Evolutionary conservation across 2,888 invertebrate genomes (phyloP), one percentile per base, ranked within the genome.

Genomic region (Imbricaverruca yamaguchii): DNA sequence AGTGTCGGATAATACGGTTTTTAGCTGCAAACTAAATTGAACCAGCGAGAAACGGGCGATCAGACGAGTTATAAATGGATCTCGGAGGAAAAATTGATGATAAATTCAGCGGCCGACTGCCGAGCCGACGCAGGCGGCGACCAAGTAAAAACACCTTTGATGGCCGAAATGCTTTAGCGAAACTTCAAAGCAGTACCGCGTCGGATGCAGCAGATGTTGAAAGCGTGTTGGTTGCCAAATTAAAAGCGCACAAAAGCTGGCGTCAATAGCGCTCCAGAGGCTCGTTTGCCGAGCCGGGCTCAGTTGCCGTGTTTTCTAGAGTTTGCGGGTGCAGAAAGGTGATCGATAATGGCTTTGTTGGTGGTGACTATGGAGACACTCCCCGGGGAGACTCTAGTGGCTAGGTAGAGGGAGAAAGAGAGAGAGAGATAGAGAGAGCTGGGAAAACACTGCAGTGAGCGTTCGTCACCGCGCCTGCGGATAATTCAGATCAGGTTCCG

Each of bases 11-110:
- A 74, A 74, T 74, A 74, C 55, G 74, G 53, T 74, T 74, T 74
- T 74, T 74, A 53, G 74, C 55, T 74, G 74, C 53, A 74, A 74
- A 53, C 74, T 74, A 74, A 74, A 74, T 74, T 74, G 74, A 74
- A 74, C 53, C 74, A 18, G 53, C 53, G 74, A 74, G 74, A 55
- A 74, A 74, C 39, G 74, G 23, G 55, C 55, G 74, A 74, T 74
- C 74, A 74, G 74, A 3, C 21, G 8, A 53, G 53, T 74, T 55
- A 74, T 74, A 74, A 74, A 74, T 74, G 74, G 74, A 53, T 55
- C 74, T 55, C 13, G 11, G 7, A 53, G 74, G 18, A 74, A 74
- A 74, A 74, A 74, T 74, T 53, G 55, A 74, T 74, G 74, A 74
- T 74, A 21, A 55, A 74, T 74, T 55, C 74, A 74, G 74, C 74